A percentile compares a stretch with the other conserved stretches of the same genome.
phyloP scores from a whole-genome alignment of 1,140 invertebrate genomes.

The Bombus affinis region DNA sequence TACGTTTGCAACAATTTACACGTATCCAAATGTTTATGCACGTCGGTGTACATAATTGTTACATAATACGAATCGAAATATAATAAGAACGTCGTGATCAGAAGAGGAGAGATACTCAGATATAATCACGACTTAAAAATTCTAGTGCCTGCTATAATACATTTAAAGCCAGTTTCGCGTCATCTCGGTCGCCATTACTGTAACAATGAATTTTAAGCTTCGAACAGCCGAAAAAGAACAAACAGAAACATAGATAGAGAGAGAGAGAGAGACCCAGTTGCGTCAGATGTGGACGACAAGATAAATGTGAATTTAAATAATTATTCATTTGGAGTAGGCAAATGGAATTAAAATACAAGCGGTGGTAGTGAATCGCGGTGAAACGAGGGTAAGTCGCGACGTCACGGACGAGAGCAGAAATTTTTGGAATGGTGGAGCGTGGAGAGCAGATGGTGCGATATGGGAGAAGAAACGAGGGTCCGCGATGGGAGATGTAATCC shows the following conservation, averaged over 20 bases:
- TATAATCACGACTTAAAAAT: not conserved
- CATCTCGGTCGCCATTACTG: not conserved
- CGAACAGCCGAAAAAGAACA: too few relatives aligned
- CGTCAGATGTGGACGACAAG: conserved; percentile 36
- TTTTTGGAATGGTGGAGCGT: too few relatives aligned
- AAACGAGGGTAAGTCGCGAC: not conserved
- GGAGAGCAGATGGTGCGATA: conserved; percentile 32
- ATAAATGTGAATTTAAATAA: conserved; percentile 55
- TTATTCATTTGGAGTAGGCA: conserved; percentile 57
- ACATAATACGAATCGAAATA: too few relatives aligned
- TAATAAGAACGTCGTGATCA: too few relatives aligned
- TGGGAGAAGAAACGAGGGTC: not conserved
- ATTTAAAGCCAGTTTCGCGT: not conserved
- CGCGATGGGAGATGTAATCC: conserved; percentile 55
- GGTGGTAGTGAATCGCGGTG: conserved; percentile 15
- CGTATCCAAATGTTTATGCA: too few relatives aligned
- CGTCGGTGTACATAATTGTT: too few relatives aligned
- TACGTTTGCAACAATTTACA: too few relatives aligned
- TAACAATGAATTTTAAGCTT: conserved; percentile 15
- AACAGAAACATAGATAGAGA: fast-evolving
- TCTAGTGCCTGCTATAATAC: conserved; percentile 12
- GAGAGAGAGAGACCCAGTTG: too few relatives aligned
- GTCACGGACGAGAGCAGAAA: not conserved
- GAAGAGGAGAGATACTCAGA: too few relatives aligned
- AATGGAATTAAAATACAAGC: conserved; percentile 60